These are phyloP conservation scores for Helicoverpa assulta DNA, from an alignment of 2,888 invertebrate genomes.

Conservation along the genomic window DNA sequence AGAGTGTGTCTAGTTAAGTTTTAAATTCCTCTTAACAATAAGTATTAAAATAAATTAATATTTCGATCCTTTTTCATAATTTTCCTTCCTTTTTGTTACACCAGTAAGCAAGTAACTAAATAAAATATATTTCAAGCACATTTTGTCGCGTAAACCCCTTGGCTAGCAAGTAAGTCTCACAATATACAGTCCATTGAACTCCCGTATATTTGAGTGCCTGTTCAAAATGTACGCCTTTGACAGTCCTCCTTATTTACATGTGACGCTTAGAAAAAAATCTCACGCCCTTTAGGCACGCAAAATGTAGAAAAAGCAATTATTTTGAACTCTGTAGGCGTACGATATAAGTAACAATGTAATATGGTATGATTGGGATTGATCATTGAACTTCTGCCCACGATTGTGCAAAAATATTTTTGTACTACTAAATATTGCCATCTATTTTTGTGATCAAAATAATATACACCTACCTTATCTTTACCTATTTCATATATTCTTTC, in stretches of 20 bases:
- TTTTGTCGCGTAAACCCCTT: background rate
- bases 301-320: slow-evolving; percentile 1
- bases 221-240: background rate
- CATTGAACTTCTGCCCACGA: background rate
- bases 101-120: background rate
- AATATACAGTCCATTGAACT: background rate
- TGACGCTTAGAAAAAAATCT: background rate
- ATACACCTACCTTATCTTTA: no score
- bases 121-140: background rate
- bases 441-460: no score
- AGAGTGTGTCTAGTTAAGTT: no score
- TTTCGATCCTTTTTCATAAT: no score
- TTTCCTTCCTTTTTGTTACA: no score
- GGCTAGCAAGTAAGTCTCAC: background rate
- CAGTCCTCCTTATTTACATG: background rate
- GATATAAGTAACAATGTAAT: background rate
- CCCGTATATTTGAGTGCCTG: background rate
- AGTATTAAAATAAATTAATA: no score
- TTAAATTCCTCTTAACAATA: no score
- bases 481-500: no score
- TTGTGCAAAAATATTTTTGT: background rate
- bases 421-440: no score
- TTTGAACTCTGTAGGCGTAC: background rate
- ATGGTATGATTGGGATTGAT: background rate
- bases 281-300: background rate